Percentiles rank a stretch among this genome's conserved stretches.
Evolutionary conservation across 1,140 invertebrate species (phyloP).

Genomic region (Homalodisca vitripennis): DNA sequence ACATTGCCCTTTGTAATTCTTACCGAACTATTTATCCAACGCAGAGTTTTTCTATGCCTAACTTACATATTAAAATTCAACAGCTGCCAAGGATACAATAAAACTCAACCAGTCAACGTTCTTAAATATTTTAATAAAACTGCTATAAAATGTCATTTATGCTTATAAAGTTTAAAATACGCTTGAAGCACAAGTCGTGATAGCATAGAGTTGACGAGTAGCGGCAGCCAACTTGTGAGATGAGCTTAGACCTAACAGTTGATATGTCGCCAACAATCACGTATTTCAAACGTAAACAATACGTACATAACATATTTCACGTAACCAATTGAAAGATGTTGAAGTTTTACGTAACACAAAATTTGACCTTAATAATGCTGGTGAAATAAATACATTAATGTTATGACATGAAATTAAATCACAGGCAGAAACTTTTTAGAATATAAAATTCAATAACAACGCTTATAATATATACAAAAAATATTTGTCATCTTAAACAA

Average conservation of each 20-base stretch:
- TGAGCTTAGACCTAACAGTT: constrained; percentile 2
- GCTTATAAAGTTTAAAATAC: constrained; percentile 20
- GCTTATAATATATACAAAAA: too few relatives aligned
- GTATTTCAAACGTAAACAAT: neutral
- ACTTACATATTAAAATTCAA: too few relatives aligned
- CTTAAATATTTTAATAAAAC: constrained; percentile 21
- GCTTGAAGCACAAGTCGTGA: constrained; percentile 6
- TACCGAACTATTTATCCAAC: too few relatives aligned
- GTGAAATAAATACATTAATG: too few relatives aligned
- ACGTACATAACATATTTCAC: neutral
- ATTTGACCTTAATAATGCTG: too few relatives aligned
- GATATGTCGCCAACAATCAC: neutral
- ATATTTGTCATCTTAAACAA: too few relatives aligned
- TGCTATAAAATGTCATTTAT: constrained; percentile 25
- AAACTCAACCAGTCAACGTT: neutral
- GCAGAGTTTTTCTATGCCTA: too few relatives aligned
- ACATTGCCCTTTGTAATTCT: too few relatives aligned
- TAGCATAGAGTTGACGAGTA: neutral
- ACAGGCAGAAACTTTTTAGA: too few relatives aligned
- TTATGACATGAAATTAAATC: too few relatives aligned
- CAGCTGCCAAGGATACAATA: neutral
- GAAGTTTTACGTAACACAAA: too few relatives aligned
- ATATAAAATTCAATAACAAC: too few relatives aligned
- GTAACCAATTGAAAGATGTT: neutral
- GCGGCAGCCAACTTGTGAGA: neutral